Conservation (phyloP, 2,113 vertebrate genomes). For the Laticauda colubrina region DNA sequence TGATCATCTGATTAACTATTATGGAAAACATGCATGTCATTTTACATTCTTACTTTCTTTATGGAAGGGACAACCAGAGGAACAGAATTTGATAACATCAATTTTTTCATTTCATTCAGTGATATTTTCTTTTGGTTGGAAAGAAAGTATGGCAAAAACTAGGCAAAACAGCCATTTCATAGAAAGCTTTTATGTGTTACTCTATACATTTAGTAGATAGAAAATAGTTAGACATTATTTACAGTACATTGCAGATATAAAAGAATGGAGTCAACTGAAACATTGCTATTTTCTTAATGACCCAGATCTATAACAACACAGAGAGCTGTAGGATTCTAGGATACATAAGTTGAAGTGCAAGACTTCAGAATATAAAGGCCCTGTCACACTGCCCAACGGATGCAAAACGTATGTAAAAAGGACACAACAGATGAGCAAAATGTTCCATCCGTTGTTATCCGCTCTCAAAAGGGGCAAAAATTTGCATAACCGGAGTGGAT, state of each 20-base stretch:
- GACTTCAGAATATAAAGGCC: slow-evolving; percentile 11
- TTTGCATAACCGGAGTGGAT: too few relatives aligned
- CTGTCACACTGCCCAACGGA: too few relatives aligned
- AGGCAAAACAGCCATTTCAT: background rate
- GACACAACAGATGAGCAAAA: too few relatives aligned
- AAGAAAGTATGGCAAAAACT: background rate
- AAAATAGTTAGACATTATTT: background rate
- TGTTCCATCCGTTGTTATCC: too few relatives aligned
- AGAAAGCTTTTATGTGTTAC: background rate
- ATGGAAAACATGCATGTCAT: background rate
- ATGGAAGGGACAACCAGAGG: background rate
- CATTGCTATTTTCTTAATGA: background rate
- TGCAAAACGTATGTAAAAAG: too few relatives aligned
- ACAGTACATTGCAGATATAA: background rate
- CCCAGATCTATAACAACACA: slow-evolving; percentile 7
- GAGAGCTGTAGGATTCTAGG: background rate
- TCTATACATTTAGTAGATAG: background rate
- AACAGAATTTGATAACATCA: background rate
- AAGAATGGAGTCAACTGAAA: slow-evolving; percentile 5
- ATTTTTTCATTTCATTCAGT: background rate
- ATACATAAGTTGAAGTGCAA: background rate
- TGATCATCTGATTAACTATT: slow-evolving; percentile 11
- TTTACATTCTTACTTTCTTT: background rate
- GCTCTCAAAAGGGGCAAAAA: too few relatives aligned
- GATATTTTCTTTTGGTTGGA: background rate